phyloP scores from a whole-genome alignment of 1,140 invertebrate genomes.

The Heterodera carotae region DNA sequence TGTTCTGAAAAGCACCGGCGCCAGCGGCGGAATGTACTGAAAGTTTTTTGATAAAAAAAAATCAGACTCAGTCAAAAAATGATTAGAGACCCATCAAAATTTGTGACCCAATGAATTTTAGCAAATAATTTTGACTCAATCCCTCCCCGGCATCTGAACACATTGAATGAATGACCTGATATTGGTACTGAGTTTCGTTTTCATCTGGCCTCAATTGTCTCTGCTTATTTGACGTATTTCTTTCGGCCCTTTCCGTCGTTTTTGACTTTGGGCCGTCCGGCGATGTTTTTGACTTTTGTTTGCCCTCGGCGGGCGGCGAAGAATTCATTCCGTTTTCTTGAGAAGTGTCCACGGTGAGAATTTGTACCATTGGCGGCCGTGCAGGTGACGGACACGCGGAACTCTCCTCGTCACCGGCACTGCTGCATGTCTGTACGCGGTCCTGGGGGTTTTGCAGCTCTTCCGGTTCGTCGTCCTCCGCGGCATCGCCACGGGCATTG shows the following conservation, averaged over 20 bases:
- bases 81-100: no score
- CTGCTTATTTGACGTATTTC: neutral
- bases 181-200: neutral
- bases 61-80: no score
- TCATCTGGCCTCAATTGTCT: neutral
- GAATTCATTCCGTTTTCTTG: neutral
- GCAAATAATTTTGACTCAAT: no score
- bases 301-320: neutral
- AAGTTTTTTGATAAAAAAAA: no score
- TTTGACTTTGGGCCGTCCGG: neutral
- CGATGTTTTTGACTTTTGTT: neutral
- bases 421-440: constrained; percentile 4
- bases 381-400: constrained; percentile 8
- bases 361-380: neutral
- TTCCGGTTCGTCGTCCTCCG: neutral
- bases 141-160: no score
- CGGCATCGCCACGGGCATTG: constrained; percentile 3
- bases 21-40: constrained; percentile 30
- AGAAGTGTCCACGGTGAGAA: neutral
- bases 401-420: neutral
- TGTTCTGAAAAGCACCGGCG: constrained; percentile 12
- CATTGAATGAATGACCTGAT: neutral
- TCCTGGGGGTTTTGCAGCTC: constrained; percentile 13
- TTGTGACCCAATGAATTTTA: no score
- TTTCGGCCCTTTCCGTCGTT: neutral